Conservation (phyloP, 2,888 invertebrate species). For the Cataglyphis altisquamis region DNA sequence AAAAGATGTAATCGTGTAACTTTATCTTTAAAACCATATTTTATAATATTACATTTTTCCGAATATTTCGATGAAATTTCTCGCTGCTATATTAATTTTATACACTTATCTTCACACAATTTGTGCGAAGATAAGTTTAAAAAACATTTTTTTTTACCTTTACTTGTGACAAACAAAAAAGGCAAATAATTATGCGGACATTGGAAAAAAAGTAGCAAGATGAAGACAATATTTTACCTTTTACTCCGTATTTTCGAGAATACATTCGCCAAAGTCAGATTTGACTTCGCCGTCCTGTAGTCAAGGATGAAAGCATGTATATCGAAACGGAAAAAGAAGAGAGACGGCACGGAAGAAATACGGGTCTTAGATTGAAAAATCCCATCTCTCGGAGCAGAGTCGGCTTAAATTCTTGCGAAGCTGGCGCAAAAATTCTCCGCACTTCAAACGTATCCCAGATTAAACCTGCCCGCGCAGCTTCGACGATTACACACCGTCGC, state of each 20-base stretch:
- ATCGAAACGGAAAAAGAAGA: slow-evolving; percentile 2
- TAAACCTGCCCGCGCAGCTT: slow-evolving; percentile 41
- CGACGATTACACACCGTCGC: slow-evolving; percentile 52
- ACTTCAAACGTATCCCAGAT: slow-evolving; percentile 50
- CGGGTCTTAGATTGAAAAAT: slow-evolving; percentile 44
- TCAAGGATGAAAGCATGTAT: neutral
- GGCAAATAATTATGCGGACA: neutral
- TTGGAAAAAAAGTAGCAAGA: neutral
- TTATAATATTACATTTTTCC: slow-evolving; percentile 14
- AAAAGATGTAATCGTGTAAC: slow-evolving; percentile 37
- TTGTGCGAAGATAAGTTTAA: neutral
- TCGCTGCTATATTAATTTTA: neutral
- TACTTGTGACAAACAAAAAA: neutral
- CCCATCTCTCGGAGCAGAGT: slow-evolving; percentile 13
- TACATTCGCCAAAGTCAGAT: neutral
- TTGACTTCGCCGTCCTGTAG: neutral
- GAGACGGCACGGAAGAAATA: slow-evolving; percentile 11
- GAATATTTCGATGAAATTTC: neutral
- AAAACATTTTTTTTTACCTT: neutral
- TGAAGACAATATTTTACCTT: neutral
- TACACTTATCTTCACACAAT: neutral
- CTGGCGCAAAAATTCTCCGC: slow-evolving; percentile 42
- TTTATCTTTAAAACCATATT: neutral
- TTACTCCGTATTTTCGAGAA: neutral
- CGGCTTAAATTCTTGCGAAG: slow-evolving; percentile 17